Evolutionary conservation across 2,113 vertebrate species (phyloP), one percentile per base, ranked within the genome.

Genomic region (Dicerorhinus sumatrensis): DNA sequence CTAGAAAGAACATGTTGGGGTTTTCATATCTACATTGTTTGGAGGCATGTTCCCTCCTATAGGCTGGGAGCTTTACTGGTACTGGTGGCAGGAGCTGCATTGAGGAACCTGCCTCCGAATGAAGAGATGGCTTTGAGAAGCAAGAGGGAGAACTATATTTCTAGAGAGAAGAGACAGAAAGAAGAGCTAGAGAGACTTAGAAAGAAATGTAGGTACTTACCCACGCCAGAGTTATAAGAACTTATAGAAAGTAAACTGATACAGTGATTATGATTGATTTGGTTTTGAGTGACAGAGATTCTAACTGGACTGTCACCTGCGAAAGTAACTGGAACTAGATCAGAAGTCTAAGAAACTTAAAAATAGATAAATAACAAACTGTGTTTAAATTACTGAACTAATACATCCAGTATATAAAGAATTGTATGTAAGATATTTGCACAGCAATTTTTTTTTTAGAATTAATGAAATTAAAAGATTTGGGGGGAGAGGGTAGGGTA

Each of bases 391-490:
- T 33, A 94, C 76, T 81, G 9, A 93, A 88, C n/a, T 63, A 89
- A 85, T 88, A 56, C 21, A 80, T 75, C 42, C 20, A 72, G 12
- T 86, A 83, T n/a, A 80, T 89, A 83, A 96, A 87, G 3, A 77
- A 60, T 89, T 86, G n/a, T 3, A 39, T 86, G 25, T 80, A 89
- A 88, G 6, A 27, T 85, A 82, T 94, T 94, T 92, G 17, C 21
- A 79, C 13, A 77, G n/a, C n/a, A 82, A 56, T 73, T 94, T 84
- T 60, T 51, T 86, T 95, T 92, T 89, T 86, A 60, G 11, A 94
- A 96, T 63, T 96, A 85, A 93, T 91, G 56, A 82, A 93, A 23
- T 46, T 62, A 81, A 69, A 60, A 93, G 73, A 84, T 88, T 67
- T 70, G 3, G 8, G 21, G 48, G 56, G 4, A 72, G 42, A 75